Base-by-base conservation (phyloP, 2,888 invertebrate species). In the Volucella inanis region DNA sequence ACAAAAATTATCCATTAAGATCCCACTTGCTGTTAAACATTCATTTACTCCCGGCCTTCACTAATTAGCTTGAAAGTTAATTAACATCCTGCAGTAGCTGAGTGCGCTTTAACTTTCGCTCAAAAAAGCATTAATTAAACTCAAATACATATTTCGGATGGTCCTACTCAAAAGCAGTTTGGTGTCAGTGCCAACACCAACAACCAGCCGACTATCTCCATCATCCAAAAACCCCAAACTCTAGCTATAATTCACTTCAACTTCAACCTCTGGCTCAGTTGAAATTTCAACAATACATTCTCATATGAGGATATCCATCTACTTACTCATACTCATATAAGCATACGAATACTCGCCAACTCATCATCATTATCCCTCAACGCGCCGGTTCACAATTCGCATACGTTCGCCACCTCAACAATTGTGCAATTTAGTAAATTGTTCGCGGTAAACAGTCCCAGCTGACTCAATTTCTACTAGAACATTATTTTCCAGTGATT, bases 401-500 rank as follows among this genome's bases (percentile, higher is more conserved):
- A 15, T 47, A 45, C 70, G 41, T 62, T 50, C 54, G 47, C 74
- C 55, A 39, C 22, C 68, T 50, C 62, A 55, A 64, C 55, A 50
- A 71, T 64, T 55, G 78, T 74, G 83, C 78, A 83, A 83, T 83
- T 83, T 83, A 71, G 82, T 78, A 77, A 83, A 83, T 83, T 83
- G 82, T 83, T 83, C 83, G 83, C 74, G 83, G 83, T 83, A 79
- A 83, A 79, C 68, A 83, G 74, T 83, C 83, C 83, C 79, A 83
- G 83, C 83, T 79, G 78, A 74, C 74, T 83, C 68, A 79, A 83
- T 83, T 22, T 79, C 74, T 64, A 64, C 72, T 74, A 55, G 62
- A 74, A 68, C 83, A 79, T 83, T 74, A 91, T 91, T 90, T 88
- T 91, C 89, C 89, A 89, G 90, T 91, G 91, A 91, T 91, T 91